Conservation (phyloP, 2,113 vertebrate genomes). For the pig (Sus scrofa) region T2T-Sscrofa CM000825.6:48841501-48842000, state of each 20-base stretch:
- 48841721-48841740: fast-evolving
- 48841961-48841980: no score
- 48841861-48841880: not conserved
- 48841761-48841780: not conserved
- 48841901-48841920: not conserved
- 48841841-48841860: not conserved
- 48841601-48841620: not conserved
- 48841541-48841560: not conserved
- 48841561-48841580: not conserved
- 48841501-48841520: not conserved
- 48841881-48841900: not conserved
- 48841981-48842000: not conserved
- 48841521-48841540: not conserved
- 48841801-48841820: not conserved
- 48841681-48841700: no score
- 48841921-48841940: fast-evolving
- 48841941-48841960: not conserved
- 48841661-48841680: not conserved
- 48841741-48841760: not conserved
- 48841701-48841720: no score
- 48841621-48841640: not conserved
- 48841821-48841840: fast-evolving
- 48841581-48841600: no score
- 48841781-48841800: not conserved
- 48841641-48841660: not conserved